These are phyloP conservation scores for Yoshiicerus persimilis DNA, from an alignment of 1,140 invertebrate species.

Conservation along the genomic window DNA sequence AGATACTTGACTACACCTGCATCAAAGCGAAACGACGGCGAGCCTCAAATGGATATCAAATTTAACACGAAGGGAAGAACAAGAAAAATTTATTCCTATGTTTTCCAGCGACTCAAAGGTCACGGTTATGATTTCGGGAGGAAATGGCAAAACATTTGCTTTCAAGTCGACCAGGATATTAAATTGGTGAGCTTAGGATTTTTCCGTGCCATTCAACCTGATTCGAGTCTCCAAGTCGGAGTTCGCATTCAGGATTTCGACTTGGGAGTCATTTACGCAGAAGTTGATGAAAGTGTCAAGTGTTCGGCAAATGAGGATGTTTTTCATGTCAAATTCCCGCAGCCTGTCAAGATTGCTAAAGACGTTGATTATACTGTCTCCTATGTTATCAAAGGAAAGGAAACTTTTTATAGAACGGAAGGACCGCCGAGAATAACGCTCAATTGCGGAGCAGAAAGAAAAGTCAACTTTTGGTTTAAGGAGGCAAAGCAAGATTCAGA, in stretches of 20 bases:
- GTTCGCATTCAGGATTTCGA: conserved; percentile 37
- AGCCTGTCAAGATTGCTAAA: conserved; percentile 37
- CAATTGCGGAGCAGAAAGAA: conserved; percentile 29
- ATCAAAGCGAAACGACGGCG: conserved; percentile 23
- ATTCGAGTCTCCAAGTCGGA: conserved; percentile 25
- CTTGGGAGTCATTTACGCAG: conserved; percentile 30
- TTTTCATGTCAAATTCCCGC: conserved; percentile 42
- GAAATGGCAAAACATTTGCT: conserved; percentile 44
- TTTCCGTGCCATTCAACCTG: conserved; percentile 32
- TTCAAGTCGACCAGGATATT: conserved; percentile 39
- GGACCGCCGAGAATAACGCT: conserved; percentile 16
- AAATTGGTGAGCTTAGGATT: conserved; percentile 43
- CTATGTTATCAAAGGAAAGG: conserved; percentile 44
- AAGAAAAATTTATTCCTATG: conserved; percentile 42
- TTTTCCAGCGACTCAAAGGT: conserved; percentile 40
- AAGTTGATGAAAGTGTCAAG: conserved; percentile 33
- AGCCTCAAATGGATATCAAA: conserved; percentile 28
- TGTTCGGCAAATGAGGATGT: conserved; percentile 30
- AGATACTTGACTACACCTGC: conserved; percentile 40
- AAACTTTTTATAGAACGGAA: conserved; percentile 43
- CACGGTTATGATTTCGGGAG: conserved; percentile 44
- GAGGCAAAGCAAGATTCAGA: conserved; percentile 40
- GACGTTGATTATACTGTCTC: conserved; percentile 42
- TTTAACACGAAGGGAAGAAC: conserved; percentile 34
- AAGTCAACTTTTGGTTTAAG: conserved; percentile 33